phyloP scores from a whole-genome alignment of 2,888 invertebrate species.

The Ochlodes sylvanus region DNA sequence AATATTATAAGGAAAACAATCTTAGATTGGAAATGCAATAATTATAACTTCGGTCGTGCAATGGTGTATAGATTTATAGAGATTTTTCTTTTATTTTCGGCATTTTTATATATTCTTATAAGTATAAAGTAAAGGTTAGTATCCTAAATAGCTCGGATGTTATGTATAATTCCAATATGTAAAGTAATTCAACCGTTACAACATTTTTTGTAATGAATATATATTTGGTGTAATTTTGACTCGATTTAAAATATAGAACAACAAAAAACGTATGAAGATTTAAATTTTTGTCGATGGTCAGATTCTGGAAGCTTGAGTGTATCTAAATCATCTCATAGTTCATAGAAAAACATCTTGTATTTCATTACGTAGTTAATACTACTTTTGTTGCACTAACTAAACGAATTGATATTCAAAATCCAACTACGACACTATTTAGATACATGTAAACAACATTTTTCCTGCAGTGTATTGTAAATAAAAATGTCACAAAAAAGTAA shows the following conservation, averaged over 20 bases:
- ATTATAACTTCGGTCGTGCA: constrained; percentile 63
- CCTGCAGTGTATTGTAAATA: neutral
- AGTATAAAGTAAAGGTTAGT: constrained; percentile 6
- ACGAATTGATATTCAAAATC: too few relatives aligned
- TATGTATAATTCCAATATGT: neutral
- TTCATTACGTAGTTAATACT: too few relatives aligned
- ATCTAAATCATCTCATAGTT: too few relatives aligned
- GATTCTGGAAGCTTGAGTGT: too few relatives aligned
- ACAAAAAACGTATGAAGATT: too few relatives aligned
- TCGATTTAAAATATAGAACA: too few relatives aligned
- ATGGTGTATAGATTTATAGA: constrained; percentile 57
- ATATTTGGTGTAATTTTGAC: too few relatives aligned
- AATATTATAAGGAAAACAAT: constrained; percentile 49
- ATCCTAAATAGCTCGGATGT: neutral
- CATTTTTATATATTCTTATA: constrained; percentile 24
- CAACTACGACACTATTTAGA: too few relatives aligned
- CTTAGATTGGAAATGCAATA: constrained; percentile 51
- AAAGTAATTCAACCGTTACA: neutral
- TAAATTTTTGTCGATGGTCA: too few relatives aligned
- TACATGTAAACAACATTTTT: neutral
- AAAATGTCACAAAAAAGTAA: neutral
- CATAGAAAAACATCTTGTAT: too few relatives aligned
- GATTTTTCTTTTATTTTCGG: constrained; percentile 28
- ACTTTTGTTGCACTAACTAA: too few relatives aligned
- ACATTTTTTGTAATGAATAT: too few relatives aligned